Base-by-base conservation (phyloP, 2,113 vertebrate genomes). In the Eublepharis macularius region DNA sequence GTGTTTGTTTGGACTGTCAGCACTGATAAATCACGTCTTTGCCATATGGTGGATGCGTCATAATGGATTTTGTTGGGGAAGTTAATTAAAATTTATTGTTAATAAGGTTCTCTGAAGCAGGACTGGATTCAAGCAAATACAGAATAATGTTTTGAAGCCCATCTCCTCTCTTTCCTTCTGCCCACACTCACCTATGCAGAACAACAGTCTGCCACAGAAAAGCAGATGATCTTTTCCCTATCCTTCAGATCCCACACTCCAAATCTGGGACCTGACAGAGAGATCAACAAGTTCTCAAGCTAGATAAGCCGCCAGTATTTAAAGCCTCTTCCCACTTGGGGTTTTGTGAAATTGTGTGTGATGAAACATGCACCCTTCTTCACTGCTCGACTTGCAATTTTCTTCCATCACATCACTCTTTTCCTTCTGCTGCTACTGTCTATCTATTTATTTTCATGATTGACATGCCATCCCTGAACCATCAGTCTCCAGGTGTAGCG, bases 71-170 rank as follows among this genome's bases (percentile, higher is more conserved):
- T 54, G 82, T 68, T 68, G 74, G 45, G 17, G 43, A 69, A 69
- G 47, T 63, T 77, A 76, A 77, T 77, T 77, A 36, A 54, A 84
- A 84, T 84, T 36, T 82, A 82, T 51, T 84, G 74, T 84, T 76
- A 45, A 83, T 76, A 76, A 83, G 81, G 73, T 21, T 57, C 13
- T 84, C 14, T 77, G 63, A 76, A 77, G 60, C 82, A 77, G 5
- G 63, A 84, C 60, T 54, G 60, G 60, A 54, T 68, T 76, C 14
- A 68, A 51, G 34, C 32, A 34, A 32, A 76, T 34, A 32, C 6
- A 49, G 43, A 45, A 26, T 76, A 49, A 76, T 68, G 49, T 76
- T 76, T 29, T 51, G 16, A 21, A 4, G 13, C 16, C 36, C 17
- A 32, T 14, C n/a, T 32, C 68, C n/a, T 76, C 21, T 63, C 29